Evolutionary conservation across 2,797 vertebrate species (phyloP).

Genomic region (Pristis pectinata): DNA sequence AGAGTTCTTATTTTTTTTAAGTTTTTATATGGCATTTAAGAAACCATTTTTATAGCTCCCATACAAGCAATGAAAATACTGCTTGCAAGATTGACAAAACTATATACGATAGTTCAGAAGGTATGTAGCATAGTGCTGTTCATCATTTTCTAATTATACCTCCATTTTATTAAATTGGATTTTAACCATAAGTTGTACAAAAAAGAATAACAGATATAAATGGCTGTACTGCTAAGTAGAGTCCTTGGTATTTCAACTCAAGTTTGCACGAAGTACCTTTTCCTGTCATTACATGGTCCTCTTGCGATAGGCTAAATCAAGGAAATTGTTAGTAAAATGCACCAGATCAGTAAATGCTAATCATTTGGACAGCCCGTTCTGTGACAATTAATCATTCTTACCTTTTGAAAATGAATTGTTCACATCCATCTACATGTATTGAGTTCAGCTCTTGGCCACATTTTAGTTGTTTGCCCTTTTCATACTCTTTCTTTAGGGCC

Average conservation of each 20-base stretch:
- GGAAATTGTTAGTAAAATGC: neutral
- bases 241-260: neutral
- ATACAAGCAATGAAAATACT: conserved; percentile 29
- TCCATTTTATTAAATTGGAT: neutral
- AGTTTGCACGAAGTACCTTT: neutral
- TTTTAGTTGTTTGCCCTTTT: no score
- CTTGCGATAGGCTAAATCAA: neutral
- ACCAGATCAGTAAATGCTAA: neutral
- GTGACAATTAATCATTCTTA: neutral
- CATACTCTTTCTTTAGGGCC: no score
- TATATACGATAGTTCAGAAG: conserved; percentile 40
- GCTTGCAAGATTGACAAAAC: conserved; percentile 39
- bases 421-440: no score
- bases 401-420: neutral
- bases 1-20: neutral
- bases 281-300: neutral
- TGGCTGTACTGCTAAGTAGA: neutral
- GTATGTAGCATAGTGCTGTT: neutral
- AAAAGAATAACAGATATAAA: neutral
- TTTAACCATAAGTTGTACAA: neutral
- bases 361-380: neutral
- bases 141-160: neutral
- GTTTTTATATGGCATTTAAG: conserved; percentile 42
- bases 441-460: neutral
- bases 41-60: conserved; percentile 42